Conservation (phyloP, 2,888 invertebrate species). For the Cantharis lateralis region DNA sequence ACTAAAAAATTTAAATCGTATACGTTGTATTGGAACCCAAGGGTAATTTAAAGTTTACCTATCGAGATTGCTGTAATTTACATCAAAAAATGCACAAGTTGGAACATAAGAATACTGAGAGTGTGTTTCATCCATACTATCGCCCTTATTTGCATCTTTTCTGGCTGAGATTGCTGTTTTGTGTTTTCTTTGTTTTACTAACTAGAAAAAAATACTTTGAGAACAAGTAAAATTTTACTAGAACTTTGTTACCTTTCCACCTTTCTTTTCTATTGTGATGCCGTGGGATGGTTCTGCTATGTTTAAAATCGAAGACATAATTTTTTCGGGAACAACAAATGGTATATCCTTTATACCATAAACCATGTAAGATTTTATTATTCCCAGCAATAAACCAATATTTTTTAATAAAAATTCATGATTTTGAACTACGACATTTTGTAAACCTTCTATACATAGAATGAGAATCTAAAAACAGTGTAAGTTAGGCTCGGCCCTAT, state of each 20-base stretch:
- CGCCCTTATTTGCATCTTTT: constrained; percentile 25
- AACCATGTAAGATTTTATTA: constrained; percentile 62
- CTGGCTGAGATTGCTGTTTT: constrained; percentile 19
- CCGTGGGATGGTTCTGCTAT: constrained; percentile 56
- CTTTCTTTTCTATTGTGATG: constrained; percentile 54
- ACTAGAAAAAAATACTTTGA: constrained; percentile 6
- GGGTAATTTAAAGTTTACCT: not conserved
- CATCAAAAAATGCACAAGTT: constrained; percentile 8
- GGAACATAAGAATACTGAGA: constrained; percentile 11
- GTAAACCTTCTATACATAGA: constrained; percentile 49
- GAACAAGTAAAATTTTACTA: not conserved
- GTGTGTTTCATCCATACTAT: constrained; percentile 1
- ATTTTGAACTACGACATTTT: constrained; percentile 49
- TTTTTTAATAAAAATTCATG: constrained; percentile 47
- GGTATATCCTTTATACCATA: constrained; percentile 58
- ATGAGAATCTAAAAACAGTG: constrained; percentile 57
- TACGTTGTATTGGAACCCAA: not conserved
- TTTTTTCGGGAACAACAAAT: constrained; percentile 57
- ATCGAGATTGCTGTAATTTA: constrained; percentile 1
- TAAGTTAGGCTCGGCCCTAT: not conserved
- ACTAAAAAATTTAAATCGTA: not conserved
- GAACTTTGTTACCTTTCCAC: constrained; percentile 61
- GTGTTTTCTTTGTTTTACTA: constrained; percentile 34
- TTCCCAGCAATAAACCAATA: constrained; percentile 62
- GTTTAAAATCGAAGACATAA: constrained; percentile 66